Base-by-base conservation (phyloP, 2,797 vertebrate genomes). In the Rhinophrynus dorsalis region DNA sequence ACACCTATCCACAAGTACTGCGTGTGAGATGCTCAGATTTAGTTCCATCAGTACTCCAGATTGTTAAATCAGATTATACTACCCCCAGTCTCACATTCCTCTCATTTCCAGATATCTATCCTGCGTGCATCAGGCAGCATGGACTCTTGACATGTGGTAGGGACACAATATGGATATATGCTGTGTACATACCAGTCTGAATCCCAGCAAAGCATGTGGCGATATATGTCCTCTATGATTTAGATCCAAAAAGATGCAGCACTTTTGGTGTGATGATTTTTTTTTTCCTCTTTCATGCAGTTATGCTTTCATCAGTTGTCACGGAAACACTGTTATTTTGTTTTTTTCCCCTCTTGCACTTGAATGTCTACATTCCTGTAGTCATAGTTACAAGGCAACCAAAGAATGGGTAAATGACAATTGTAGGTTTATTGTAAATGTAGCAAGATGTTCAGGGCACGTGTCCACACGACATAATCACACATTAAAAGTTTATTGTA, bases 301-400 rank as follows among this genome's bases (percentile, higher is more conserved):
- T 61, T 44, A 3, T 79, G 65, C 45, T 82, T 80, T 82, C 75
- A 82, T 68, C 79, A 83, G 91, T 94, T 90, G 88, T 89, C 92
- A 92, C 84, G 92, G 93, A 90, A 94, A 94, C 91, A 67, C 82
- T 76, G 68, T 69, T 76, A 79, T n/a, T n/a, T n/a, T n/a, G n/a
- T n/a, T n/a, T 80, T 58, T 59, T 59, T 80, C 82, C 85, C 76
- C 75, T 61, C 75, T 76, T 82, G 81, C 78, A 75, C 79, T 74
- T 80, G 57, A 54, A 52, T 51, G 57, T 74, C 88, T 82, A 86
- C 75, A 77, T 84, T 83, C 79, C 78, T 71, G 87, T 91, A 86
- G 88, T 85, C 88, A 88, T 83, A 85, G 88, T 84, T 90, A 92
- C 83, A 75, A 79, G 83, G 84, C 79, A 80, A 65, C 51, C 75